Conservation (phyloP, 2,888 invertebrate species). For the Ypsolopha scabrella region DNA sequence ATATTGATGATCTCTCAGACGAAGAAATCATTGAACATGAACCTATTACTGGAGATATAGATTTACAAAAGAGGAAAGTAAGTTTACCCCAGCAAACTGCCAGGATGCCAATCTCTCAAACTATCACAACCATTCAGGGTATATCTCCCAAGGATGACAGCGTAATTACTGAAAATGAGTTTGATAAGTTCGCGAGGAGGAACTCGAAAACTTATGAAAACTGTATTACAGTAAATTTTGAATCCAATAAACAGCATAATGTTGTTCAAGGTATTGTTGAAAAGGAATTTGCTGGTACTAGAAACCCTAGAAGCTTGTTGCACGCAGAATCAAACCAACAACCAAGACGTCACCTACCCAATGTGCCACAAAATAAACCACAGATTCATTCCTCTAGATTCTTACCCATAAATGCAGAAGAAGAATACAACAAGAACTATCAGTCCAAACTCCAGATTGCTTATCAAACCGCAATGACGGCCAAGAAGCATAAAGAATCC, state of each 20-base stretch:
- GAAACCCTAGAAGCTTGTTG: slow-evolving; percentile 27
- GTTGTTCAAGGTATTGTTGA: slow-evolving; percentile 41
- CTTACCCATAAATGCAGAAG: slow-evolving; percentile 20
- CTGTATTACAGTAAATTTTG: slow-evolving; percentile 45
- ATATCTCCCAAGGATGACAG: slow-evolving; percentile 29
- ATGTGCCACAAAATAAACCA: slow-evolving; percentile 20
- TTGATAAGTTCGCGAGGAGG: slow-evolving; percentile 57
- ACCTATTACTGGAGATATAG: slow-evolving; percentile 31
- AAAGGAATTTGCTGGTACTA: slow-evolving; percentile 31
- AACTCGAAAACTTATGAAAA: slow-evolving; percentile 57
- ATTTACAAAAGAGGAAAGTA: slow-evolving; percentile 12
- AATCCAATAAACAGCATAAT: slow-evolving; percentile 39
- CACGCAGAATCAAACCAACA: slow-evolving; percentile 18
- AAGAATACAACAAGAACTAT: slow-evolving; percentile 36
- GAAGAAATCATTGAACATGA: slow-evolving; percentile 39
- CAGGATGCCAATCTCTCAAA: slow-evolving; percentile 11
- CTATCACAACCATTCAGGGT: slow-evolving; percentile 7
- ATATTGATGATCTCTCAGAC: slow-evolving; percentile 28
- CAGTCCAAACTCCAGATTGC: slow-evolving; percentile 54
- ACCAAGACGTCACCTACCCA: slow-evolving; percentile 1
- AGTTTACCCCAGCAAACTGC: slow-evolving; percentile 10
- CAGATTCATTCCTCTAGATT: slow-evolving; percentile 20
- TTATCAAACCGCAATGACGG: slow-evolving; percentile 49
- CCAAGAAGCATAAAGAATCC: slow-evolving; percentile 43
- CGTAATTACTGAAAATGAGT: slow-evolving; percentile 59